Evolutionary conservation across 92 coral and sea anemone genomes (phyloP).

Genomic region (Siderastrea siderea): DNA sequence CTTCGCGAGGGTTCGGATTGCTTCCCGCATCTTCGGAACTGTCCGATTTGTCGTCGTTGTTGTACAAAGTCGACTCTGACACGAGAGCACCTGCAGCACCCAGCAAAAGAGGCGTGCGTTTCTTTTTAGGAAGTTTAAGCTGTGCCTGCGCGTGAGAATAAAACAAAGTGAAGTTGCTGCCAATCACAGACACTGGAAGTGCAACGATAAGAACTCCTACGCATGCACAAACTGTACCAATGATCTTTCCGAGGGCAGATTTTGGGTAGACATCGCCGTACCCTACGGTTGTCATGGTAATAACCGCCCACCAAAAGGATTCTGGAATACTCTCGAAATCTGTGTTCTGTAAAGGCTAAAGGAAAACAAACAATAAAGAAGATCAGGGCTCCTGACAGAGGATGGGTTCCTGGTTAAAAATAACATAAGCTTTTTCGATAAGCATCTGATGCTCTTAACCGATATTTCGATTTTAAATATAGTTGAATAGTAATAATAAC

Average conservation of each 20-base stretch:
- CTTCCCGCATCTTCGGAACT: constrained; percentile 48
- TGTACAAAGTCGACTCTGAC: constrained; percentile 83
- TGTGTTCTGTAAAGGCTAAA: neutral
- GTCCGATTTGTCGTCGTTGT: constrained; percentile 69
- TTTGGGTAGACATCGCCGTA: constrained; percentile 96
- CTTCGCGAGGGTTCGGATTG: constrained; percentile 45
- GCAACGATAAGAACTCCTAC: constrained; percentile 98
- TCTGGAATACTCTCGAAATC: constrained; percentile 91
- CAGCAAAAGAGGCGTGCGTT: constrained; percentile 87
- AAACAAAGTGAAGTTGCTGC: constrained; percentile 96
- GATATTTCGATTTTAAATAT: no score
- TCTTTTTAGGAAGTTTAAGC: constrained; percentile 93
- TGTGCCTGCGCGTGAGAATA: constrained; percentile 99
- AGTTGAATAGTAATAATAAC: no score
- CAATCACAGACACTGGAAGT: constrained; percentile 98
- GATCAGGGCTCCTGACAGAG: no score
- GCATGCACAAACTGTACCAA: constrained; percentile 98
- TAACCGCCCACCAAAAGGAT: constrained; percentile 99
- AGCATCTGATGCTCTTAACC: no score
- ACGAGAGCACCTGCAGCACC: constrained; percentile 99
- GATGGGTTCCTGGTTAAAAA: no score
- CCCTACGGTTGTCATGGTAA: constrained; percentile 99
- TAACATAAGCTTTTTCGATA: no score
- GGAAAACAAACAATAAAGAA: neutral
- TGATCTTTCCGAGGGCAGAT: constrained; percentile 82